A percentile compares a stretch with the other conserved stretches of the same genome.
Evolutionary conservation across 2,797 vertebrate genomes (phyloP).

Genomic region (Bovichtus variegatus): DNA sequence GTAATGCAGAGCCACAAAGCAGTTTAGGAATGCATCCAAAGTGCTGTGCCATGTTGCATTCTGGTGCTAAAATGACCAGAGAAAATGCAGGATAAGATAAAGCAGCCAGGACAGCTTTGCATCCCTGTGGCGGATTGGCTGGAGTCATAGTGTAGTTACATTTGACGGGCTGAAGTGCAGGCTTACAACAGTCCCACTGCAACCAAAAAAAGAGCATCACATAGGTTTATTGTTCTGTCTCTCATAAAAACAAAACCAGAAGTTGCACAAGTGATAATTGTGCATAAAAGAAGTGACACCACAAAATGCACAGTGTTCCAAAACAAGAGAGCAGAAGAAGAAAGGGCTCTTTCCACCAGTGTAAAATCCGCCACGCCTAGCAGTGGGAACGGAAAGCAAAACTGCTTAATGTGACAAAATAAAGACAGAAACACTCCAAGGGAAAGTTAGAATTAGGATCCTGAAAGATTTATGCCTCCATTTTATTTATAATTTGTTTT

Average conservation of each 20-base stretch:
- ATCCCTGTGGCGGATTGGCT: conserved; percentile 53
- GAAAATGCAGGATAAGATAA: conserved; percentile 67
- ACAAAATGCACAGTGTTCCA: conserved; percentile 76
- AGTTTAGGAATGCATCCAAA: conserved; percentile 72
- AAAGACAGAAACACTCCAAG: conserved; percentile 80
- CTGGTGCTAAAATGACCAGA: conserved; percentile 72
- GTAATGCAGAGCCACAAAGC: conserved; percentile 78
- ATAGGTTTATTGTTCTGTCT: conserved; percentile 70
- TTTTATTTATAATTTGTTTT: conserved; percentile 86
- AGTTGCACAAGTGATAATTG: conserved; percentile 83
- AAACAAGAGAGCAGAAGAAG: conserved; percentile 77
- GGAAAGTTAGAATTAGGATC: conserved; percentile 83
- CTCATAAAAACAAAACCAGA: conserved; percentile 77
- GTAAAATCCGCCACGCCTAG: conserved; percentile 73
- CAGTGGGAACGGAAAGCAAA: conserved; percentile 80
- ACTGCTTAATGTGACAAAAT: conserved; percentile 84
- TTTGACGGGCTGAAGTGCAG: conserved; percentile 42
- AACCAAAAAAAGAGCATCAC: conserved; percentile 66
- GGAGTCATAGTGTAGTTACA: conserved; percentile 45
- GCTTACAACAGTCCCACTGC: conserved; percentile 51
- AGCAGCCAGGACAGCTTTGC: conserved; percentile 34
- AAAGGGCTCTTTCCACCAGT: conserved; percentile 68
- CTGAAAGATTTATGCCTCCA: conserved; percentile 85
- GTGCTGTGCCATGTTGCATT: conserved; percentile 69
- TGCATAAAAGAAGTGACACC: conserved; percentile 76